A percentile compares a stretch with the other conserved stretches of the same genome.
Evolutionary conservation across 2,113 vertebrate species (phyloP).

Genomic region (Chrysemys picta): DNA sequence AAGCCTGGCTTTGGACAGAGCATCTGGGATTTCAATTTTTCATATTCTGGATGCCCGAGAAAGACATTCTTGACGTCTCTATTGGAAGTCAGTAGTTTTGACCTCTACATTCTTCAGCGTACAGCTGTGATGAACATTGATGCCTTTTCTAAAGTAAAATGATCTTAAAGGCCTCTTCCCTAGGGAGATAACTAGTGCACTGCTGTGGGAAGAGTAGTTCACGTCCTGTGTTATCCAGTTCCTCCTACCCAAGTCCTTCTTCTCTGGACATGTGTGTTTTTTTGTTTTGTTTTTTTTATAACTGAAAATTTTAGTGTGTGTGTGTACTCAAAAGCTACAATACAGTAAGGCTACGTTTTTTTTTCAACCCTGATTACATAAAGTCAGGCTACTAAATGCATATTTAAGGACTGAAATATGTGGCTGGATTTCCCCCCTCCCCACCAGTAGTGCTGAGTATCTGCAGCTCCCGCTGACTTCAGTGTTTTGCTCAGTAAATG

Average conservation of each 20-base stretch:
- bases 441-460: not conserved
- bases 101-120: not conserved
- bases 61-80: not conserved
- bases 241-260: not conserved
- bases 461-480: not conserved
- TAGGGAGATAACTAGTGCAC: not conserved
- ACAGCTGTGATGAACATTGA: not conserved
- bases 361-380: not conserved
- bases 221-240: not conserved
- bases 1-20: not conserved
- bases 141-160: not conserved
- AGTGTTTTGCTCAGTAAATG: not conserved
- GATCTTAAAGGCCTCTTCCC: not conserved
- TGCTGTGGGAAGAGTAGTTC: not conserved
- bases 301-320: not conserved
- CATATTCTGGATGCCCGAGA: not conserved
- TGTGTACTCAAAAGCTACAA: not conserved
- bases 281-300: not conserved
- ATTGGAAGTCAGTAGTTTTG: slow-evolving; percentile 8
- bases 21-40: not conserved
- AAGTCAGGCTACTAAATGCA: not conserved
- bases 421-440: fast-evolving
- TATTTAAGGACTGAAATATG: not conserved
- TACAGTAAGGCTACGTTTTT: not conserved
- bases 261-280: not conserved